Conservation (phyloP, 2,797 vertebrate genomes). For the Peromyscus eremicus region DNA sequence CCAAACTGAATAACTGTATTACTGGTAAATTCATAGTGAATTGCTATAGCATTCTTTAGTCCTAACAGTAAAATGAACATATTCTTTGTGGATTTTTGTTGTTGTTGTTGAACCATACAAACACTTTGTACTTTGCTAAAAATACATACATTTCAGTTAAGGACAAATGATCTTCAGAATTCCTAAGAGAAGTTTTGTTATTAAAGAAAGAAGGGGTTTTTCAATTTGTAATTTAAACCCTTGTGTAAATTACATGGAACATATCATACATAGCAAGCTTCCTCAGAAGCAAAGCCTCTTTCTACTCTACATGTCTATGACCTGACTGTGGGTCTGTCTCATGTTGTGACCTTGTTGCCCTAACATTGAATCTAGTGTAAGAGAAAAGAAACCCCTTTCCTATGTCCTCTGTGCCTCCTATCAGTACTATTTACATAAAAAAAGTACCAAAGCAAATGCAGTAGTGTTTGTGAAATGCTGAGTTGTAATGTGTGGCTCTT, state of each 20-base stretch:
- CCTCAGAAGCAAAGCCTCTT: background rate
- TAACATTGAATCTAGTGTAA: background rate
- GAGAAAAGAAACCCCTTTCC: background rate
- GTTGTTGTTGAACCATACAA: conserved; percentile 42
- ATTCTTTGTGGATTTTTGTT: background rate
- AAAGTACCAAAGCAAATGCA: background rate
- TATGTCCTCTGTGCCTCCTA: background rate
- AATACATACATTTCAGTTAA: background rate
- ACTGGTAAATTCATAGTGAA: conserved; percentile 13
- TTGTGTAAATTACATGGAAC: background rate
- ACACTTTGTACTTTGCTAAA: background rate
- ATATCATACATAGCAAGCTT: background rate
- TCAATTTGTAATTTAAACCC: background rate
- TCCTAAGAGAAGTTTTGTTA: conserved; percentile 20
- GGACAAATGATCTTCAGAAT: background rate
- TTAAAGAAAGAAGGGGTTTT: background rate
- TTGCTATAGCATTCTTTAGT: background rate
- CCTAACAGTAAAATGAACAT: background rate
- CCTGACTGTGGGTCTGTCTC: background rate
- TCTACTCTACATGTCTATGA: background rate
- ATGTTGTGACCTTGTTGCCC: background rate
- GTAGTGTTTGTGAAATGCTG: background rate
- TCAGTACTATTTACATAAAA: background rate
- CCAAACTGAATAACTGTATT: conserved; percentile 54
- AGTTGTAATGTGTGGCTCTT: background rate